Evolutionary conservation across 2,797 vertebrate genomes (phyloP).

Genomic region (Enteromius thamalakanensis): DNA sequence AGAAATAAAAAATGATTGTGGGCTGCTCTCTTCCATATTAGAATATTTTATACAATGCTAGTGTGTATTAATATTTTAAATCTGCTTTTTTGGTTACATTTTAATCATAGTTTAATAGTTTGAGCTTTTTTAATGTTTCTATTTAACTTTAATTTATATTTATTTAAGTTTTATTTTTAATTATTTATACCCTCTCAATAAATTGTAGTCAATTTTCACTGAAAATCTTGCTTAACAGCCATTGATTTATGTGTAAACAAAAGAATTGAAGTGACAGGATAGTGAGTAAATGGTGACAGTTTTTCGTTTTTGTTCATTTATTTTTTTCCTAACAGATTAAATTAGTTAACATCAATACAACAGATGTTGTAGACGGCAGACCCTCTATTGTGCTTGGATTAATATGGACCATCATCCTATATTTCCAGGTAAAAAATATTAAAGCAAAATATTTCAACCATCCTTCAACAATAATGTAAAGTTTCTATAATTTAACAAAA

Average conservation of each 20-base stretch:
- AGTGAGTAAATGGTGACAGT: background rate
- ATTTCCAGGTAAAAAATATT: conserved; percentile 88
- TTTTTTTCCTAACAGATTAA: conserved; percentile 84
- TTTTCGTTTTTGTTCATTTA: too few relatives aligned
- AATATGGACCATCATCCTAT: conserved; percentile 97
- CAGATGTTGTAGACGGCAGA: conserved; percentile 94
- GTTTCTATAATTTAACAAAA: background rate
- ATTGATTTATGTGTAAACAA: background rate
- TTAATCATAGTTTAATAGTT: background rate
- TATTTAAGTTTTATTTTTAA: background rate
- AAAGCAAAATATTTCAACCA: background rate
- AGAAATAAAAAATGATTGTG: background rate
- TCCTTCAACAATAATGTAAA: background rate
- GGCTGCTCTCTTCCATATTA: background rate
- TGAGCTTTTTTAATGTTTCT: background rate
- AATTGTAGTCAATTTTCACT: background rate
- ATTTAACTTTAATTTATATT: background rate
- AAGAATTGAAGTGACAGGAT: too few relatives aligned
- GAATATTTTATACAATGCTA: background rate
- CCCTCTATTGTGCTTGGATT: conserved; percentile 95
- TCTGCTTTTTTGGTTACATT: background rate
- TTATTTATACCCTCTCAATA: background rate
- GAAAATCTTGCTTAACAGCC: background rate
- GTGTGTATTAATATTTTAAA: background rate
- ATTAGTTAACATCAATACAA: conserved; percentile 97